Conservation (phyloP, 2,113 vertebrate genomes). For the Caracal caracal region DNA sequence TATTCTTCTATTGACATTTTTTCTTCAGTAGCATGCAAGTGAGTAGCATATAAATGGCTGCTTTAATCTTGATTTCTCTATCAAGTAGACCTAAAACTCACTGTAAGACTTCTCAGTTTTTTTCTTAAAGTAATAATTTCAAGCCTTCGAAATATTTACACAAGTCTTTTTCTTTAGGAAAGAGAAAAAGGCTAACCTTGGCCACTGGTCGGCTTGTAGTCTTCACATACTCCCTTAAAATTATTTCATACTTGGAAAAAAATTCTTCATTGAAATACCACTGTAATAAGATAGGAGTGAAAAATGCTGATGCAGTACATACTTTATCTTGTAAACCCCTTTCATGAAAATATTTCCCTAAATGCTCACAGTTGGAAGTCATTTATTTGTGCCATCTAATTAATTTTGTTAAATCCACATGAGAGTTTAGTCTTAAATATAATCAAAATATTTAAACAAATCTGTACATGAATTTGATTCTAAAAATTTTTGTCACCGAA, state of each 20-base stretch:
- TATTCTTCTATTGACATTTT: constrained; percentile 55
- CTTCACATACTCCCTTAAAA: neutral
- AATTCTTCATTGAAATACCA: constrained; percentile 3
- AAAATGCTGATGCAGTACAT: neutral
- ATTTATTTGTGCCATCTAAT: constrained; percentile 37
- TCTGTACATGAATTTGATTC: constrained; percentile 18
- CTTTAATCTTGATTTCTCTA: constrained; percentile 20
- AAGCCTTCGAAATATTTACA: constrained; percentile 28
- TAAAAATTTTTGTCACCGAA: neutral
- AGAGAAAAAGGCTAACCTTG: neutral
- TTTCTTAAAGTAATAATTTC: neutral
- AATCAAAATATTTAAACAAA: constrained; percentile 27
- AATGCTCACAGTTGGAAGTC: neutral
- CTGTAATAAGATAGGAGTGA: neutral
- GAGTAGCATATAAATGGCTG: neutral
- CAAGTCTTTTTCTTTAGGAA: neutral
- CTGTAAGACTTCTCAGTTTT: neutral
- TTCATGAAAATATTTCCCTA: constrained; percentile 44
- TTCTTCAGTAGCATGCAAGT: constrained; percentile 41
- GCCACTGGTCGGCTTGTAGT: neutral
- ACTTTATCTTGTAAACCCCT: neutral
- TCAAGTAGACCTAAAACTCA: constrained; percentile 21
- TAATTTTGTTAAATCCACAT: constrained; percentile 44
- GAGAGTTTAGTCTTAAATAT: neutral
- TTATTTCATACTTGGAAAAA: neutral